A percentile compares a stretch with the other conserved stretches of the same genome.
phyloP scores from a whole-genome alignment of 2,113 vertebrate species.

The Centropristis striata region DNA sequence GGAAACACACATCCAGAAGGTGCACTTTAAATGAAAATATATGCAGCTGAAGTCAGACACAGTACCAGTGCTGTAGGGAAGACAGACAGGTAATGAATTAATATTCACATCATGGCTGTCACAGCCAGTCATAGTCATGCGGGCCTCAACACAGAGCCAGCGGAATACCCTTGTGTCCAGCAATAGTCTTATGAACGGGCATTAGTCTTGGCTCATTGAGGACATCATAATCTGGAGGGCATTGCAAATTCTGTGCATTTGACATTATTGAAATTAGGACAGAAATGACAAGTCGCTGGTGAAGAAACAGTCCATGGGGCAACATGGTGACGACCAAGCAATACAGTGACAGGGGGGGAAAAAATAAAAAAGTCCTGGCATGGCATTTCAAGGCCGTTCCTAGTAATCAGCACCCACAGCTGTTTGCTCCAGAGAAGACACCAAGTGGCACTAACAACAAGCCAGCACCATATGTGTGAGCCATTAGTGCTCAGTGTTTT shows the following conservation, averaged over 20 bases:
- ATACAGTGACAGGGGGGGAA: conserved; percentile 7
- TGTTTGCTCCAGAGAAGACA: conserved; percentile 65
- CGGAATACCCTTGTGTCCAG: conserved; percentile 52
- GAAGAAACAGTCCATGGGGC: not conserved
- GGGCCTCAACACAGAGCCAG: conserved; percentile 27
- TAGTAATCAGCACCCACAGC: conserved; percentile 64
- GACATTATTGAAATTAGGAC: conserved; percentile 34
- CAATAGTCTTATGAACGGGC: conserved; percentile 35
- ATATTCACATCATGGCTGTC: conserved; percentile 60
- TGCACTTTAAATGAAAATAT: conserved; percentile 55
- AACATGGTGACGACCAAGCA: conserved; percentile 11
- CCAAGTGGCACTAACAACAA: conserved; percentile 44
- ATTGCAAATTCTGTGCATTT: conserved; percentile 36
- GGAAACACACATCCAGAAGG: conserved; percentile 43
- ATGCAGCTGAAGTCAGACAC: conserved; percentile 28
- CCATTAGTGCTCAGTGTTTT: conserved; percentile 68
- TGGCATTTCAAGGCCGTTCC: conserved; percentile 50
- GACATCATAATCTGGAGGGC: conserved; percentile 46
- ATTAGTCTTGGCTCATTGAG: conserved; percentile 70
- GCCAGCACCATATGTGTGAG: conserved; percentile 65
- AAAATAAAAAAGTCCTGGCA: conserved; percentile 16
- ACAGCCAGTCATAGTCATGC: conserved; percentile 46
- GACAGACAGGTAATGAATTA: conserved; percentile 43
- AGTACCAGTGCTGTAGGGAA: conserved; percentile 2
- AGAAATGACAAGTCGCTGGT: conserved; percentile 15